These are phyloP conservation scores for Drosophila neoperkinsi DNA, from an alignment of 2,888 invertebrate genomes.

Conservation along the genomic window DNA sequence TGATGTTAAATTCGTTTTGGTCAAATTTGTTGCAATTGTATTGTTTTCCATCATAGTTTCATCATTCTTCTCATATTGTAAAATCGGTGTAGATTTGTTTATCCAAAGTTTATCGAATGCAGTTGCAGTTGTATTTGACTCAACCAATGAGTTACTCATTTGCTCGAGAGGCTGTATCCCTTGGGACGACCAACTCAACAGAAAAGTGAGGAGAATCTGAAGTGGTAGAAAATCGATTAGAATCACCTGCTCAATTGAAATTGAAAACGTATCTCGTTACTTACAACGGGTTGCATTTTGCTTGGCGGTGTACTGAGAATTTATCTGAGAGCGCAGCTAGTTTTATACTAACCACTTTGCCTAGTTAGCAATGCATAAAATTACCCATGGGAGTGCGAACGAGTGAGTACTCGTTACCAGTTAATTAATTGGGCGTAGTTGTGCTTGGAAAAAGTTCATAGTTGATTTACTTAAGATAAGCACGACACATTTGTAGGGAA, in stretches of 20 bases:
- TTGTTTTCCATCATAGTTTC: not conserved
- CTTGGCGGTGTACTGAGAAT: constrained; percentile 40
- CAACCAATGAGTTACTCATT: not conserved
- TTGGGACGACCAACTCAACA: constrained; percentile 11
- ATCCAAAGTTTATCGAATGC: not conserved
- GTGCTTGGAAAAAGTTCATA: not conserved
- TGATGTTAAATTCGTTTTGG: constrained; percentile 1
- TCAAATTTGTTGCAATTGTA: too few relatives aligned
- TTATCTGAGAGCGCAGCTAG: constrained; percentile 15
- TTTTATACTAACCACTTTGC: constrained; percentile 51
- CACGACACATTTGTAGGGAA: not conserved
- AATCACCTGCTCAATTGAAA: not conserved
- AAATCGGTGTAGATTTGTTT: not conserved
- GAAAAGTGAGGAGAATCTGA: constrained; percentile 25
- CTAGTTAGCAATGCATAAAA: constrained; percentile 47
- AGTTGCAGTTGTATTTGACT: not conserved
- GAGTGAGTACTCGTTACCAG: not conserved
- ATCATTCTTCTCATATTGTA: not conserved
- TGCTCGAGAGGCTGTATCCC: constrained; percentile 1
- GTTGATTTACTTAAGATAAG: not conserved
- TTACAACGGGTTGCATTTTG: constrained; percentile 62
- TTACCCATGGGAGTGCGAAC: constrained; percentile 44
- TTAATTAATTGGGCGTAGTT: not conserved
- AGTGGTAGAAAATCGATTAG: not conserved
- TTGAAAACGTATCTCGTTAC: constrained; percentile 22